Evolutionary conservation across 2,113 vertebrate species (phyloP), one percentile per base, ranked within the genome.

Genomic region (Plestiodon gilberti): DNA sequence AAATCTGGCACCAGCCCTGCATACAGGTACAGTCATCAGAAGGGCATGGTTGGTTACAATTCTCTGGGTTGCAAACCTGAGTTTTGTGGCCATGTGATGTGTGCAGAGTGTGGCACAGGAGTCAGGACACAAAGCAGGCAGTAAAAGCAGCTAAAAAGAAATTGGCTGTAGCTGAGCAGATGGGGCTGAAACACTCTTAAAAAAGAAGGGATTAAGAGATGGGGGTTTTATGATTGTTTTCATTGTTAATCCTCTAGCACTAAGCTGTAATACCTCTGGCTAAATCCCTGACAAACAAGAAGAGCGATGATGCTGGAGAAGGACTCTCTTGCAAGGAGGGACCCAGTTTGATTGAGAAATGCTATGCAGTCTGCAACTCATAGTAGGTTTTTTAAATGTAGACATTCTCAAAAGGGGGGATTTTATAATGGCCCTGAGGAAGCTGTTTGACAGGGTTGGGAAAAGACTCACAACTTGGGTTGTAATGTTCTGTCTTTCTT

Each of bases 161-260:
- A 80, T 33, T 79, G 35, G 81, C 55, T 48, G 52, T 30, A 38
- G 74, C n/a, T 23, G 55, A 30, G 65, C 84, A 82, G 73, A 82
- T 82, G 55, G 74, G 18, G 40, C 6, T 30, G 57, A 64, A 48
- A n/a, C 59, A 8, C 57, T 59, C 9, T 25, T 43, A 25, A 62
- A 80, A 80, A 75, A 23, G 18, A 61, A 38, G 23, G 75, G 76
- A 88, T 88, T 88, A 84, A 18, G 57, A 23, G 48, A 10, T 28
- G 23, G n/a, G 28, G 40, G 76, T 79, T 83, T 84, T 88, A 79
- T 75, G 43, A 73, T 43, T 73, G 82, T 64, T 84, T 86, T 81
- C 70, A n/a, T 38, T 5, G 64, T 61, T 82, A 82, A 85, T 78
- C 80, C 40, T 25, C 10, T 38, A 73, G 57, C 71, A 82, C 86